Percentiles rank a stretch among this genome's conserved stretches.
phyloP scores from a whole-genome alignment of 2,797 vertebrate species.

The Scleropages formosus region DNA sequence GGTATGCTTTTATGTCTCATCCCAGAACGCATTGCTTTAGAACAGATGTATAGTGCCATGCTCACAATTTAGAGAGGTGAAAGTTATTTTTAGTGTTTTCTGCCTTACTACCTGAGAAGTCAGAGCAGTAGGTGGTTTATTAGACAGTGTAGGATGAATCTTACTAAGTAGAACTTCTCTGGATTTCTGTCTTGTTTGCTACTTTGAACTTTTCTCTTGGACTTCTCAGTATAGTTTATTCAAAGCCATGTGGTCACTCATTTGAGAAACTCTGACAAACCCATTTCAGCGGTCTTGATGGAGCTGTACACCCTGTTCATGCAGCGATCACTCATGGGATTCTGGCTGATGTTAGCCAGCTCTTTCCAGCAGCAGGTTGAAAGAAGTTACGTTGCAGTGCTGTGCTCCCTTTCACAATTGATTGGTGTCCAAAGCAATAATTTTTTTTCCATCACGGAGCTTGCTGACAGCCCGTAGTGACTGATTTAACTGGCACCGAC shows the following conservation, averaged over 20 bases:
- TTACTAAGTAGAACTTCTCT: not conserved
- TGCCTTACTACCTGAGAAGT: not conserved
- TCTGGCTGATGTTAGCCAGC: too few relatives aligned
- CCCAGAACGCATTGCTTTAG: not conserved
- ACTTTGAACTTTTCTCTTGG: too few relatives aligned
- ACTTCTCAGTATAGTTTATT: too few relatives aligned
- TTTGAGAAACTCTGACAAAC: too few relatives aligned
- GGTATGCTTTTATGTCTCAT: conserved; percentile 2
- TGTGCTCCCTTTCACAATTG: not conserved
- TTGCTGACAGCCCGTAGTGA: not conserved
- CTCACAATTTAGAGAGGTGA: too few relatives aligned
- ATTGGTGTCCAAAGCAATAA: too few relatives aligned
- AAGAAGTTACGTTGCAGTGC: not conserved
- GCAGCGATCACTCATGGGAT: too few relatives aligned
- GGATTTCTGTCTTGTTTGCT: not conserved
- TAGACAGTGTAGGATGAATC: too few relatives aligned
- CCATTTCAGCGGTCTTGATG: too few relatives aligned
- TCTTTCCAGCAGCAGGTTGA: too few relatives aligned
- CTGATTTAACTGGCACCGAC: not conserved
- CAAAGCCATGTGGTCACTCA: too few relatives aligned
- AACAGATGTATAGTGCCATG: not conserved
- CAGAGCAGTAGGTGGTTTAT: not conserved
- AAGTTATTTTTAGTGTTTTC: conserved; percentile 3
- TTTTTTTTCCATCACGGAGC: not conserved
- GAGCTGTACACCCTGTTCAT: too few relatives aligned